These are phyloP conservation scores for Orchesella flavescens DNA, from an alignment of 2,888 invertebrate genomes.

Conservation along the genomic window DNA sequence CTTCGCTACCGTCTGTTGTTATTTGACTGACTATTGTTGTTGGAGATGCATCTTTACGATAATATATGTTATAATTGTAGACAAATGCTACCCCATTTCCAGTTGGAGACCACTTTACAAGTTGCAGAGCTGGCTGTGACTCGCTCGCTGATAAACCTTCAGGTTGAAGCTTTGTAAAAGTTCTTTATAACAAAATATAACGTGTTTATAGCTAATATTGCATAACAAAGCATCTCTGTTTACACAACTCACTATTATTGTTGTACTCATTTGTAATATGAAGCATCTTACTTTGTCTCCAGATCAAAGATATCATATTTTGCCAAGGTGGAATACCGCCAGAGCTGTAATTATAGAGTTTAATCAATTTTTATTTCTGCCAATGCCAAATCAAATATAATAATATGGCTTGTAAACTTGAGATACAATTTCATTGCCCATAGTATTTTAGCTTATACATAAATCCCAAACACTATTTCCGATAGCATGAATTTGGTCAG, in stretches of 20 bases:
- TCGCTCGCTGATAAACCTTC: background rate
- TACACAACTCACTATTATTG: background rate
- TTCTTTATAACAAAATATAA: conserved; percentile 1
- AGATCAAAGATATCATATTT: conserved; percentile 83
- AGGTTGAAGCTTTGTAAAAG: conserved; percentile 21
- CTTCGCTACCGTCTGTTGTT: conserved; percentile 79
- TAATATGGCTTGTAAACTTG: background rate
- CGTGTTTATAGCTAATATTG: background rate
- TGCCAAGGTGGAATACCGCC: conserved; percentile 86
- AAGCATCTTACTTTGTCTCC: conserved; percentile 75
- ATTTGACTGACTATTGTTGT: conserved; percentile 75
- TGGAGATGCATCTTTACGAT: conserved; percentile 77
- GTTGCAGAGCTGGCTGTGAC: conserved; percentile 77
- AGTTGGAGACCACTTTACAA: conserved; percentile 84
- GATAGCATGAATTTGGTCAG: too few species aligned
- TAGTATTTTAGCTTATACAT: too few species aligned
- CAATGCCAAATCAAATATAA: too few species aligned
- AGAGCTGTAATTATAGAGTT: conserved; percentile 78
- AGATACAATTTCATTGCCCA: background rate
- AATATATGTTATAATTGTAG: conserved; percentile 84
- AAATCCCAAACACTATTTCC: too few species aligned
- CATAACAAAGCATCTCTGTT: background rate
- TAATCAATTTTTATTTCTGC: too few species aligned
- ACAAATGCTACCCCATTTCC: conserved; percentile 84
- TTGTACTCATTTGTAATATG: background rate